A percentile compares a stretch with the other conserved stretches of the same genome.
These are phyloP conservation scores for Galerucella nymphaeae DNA, from an alignment of 2,888 invertebrate species.

Conservation along the genomic window DNA sequence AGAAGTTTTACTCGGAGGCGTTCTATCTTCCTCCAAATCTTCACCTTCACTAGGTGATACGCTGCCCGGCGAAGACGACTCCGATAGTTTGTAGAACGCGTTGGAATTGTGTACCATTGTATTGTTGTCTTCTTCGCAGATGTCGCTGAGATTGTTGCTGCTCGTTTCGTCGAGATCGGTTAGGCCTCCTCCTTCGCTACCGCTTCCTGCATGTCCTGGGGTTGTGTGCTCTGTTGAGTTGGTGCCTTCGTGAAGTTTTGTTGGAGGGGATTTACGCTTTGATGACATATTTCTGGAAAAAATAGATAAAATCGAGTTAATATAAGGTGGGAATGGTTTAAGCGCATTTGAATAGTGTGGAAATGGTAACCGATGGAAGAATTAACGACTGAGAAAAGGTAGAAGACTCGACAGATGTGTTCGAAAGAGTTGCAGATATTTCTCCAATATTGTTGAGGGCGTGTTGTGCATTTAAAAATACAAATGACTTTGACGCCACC, in stretches of 20 bases:
- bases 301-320: slow-evolving; percentile 48
- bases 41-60: slow-evolving; percentile 65
- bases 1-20: slow-evolving; percentile 64
- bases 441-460: too few species aligned
- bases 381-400: too few species aligned
- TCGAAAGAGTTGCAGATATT: too few species aligned
- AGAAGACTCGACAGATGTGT: too few species aligned
- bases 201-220: slow-evolving; percentile 65
- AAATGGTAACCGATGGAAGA: too few species aligned
- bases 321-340: too few species aligned
- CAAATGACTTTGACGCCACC: too few species aligned
- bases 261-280: slow-evolving; percentile 96
- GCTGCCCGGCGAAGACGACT: slow-evolving; percentile 63
- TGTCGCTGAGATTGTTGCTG: slow-evolving; percentile 71
- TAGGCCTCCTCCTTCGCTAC: slow-evolving; percentile 71
- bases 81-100: slow-evolving; percentile 61
- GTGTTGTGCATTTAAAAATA: too few species aligned
- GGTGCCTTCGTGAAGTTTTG: slow-evolving; percentile 85
- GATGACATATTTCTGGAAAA: slow-evolving; percentile 93
- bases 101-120: slow-evolving; percentile 58
- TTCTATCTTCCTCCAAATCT: slow-evolving; percentile 63
- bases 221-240: slow-evolving; percentile 64
- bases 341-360: too few species aligned
- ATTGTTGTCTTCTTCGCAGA: slow-evolving; percentile 70
- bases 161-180: slow-evolving; percentile 69